These are phyloP conservation scores for Dicrurus megarhynchus DNA, from an alignment of 2,113 vertebrate genomes.

Conservation along the genomic window DNA sequence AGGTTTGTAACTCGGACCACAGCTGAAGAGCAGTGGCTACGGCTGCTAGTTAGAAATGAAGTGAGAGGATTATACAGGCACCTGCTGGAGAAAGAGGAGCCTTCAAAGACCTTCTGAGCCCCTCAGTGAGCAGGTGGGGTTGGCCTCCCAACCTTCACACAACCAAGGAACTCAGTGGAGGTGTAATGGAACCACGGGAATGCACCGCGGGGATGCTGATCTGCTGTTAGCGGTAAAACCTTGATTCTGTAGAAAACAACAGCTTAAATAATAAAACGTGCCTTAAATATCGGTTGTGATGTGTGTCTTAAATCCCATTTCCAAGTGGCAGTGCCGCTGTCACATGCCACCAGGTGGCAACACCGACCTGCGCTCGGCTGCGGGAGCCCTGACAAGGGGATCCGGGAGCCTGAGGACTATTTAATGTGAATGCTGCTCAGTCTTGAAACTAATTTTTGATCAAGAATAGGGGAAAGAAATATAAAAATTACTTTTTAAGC, in stretches of 20 bases:
- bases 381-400: no score
- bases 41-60: background rate
- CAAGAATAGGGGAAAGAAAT: rapidly evolving
- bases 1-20: background rate
- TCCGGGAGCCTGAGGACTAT: rapidly evolving
- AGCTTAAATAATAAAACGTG: background rate
- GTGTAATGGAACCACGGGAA: rapidly evolving
- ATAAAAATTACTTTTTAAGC: background rate
- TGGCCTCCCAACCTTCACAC: background rate
- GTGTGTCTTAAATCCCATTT: background rate
- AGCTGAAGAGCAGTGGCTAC: background rate
- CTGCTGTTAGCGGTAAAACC: background rate
- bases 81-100: background rate
- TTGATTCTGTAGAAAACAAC: background rate
- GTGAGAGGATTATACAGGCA: background rate
- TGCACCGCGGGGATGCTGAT: background rate
- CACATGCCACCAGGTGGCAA: background rate
- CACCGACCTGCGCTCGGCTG: background rate
- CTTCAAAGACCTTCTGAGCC: background rate
- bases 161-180: no score
- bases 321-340: background rate
- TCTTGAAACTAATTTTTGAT: background rate
- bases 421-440: background rate
- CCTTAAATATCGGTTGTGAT: background rate
- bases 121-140: background rate